Conservation (phyloP, 2,888 invertebrate species). For the Drosophila monieri region DNA sequence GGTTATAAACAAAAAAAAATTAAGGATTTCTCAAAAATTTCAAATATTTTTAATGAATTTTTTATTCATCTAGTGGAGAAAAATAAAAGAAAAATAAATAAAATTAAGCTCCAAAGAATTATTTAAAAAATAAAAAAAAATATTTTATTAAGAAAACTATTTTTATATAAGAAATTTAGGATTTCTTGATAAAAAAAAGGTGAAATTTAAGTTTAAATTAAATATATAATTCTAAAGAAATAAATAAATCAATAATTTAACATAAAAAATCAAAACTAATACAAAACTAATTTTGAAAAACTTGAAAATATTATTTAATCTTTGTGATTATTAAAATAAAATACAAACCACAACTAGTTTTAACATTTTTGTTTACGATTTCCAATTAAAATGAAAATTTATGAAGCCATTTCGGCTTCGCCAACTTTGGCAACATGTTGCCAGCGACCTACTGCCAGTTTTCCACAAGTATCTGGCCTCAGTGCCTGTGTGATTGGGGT, state of each 20-base stretch:
- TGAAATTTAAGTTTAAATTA: neutral
- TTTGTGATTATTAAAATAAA: neutral
- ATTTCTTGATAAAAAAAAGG: too few species aligned
- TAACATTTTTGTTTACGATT: neutral
- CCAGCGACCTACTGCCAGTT: conserved; percentile 37
- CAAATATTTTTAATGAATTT: too few species aligned
- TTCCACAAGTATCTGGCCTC: neutral
- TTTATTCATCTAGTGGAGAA: too few species aligned
- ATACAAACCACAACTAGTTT: neutral
- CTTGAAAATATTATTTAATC: neutral
- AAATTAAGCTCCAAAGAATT: too few species aligned
- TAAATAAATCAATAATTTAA: neutral
- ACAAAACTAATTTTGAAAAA: neutral
- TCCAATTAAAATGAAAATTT: neutral
- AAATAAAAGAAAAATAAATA: neutral
- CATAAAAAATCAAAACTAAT: too few species aligned
- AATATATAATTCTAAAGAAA: too few species aligned
- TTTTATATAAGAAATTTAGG: too few species aligned
- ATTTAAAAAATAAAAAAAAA: too few species aligned
- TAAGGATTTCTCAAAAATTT: neutral
- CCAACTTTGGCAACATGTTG: conserved; percentile 32
- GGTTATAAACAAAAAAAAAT: neutral
- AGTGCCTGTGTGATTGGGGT: too few species aligned
- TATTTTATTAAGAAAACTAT: too few species aligned
- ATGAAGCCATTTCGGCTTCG: neutral